Percentiles rank a stretch among this genome's conserved stretches.
These are phyloP conservation scores for Lynx canadensis DNA, from an alignment of 2,113 vertebrate genomes.

Conservation along the genomic window DNA sequence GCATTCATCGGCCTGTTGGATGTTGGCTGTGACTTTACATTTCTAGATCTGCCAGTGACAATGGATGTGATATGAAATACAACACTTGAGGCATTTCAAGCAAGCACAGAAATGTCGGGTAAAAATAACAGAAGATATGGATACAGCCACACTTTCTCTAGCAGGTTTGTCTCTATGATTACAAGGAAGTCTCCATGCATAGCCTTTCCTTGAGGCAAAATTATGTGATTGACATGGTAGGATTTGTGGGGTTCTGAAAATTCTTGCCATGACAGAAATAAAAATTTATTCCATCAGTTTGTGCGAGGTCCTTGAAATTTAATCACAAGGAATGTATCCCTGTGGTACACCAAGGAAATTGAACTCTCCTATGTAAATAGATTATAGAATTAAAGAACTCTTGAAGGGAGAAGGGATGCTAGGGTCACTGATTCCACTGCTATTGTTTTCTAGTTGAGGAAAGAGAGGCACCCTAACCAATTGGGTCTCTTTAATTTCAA, in stretches of 20 bases:
- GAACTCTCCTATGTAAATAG: neutral
- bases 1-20: neutral
- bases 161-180: neutral
- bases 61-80: conserved; percentile 38
- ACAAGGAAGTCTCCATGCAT: neutral
- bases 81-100: conserved; percentile 35
- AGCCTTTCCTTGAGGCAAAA: conserved; percentile 13
- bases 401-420: neutral
- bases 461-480: neutral
- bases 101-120: neutral
- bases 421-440: neutral
- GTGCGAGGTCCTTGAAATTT: neutral
- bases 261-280: neutral
- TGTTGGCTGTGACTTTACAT: neutral
- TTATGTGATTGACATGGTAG: neutral
- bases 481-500: neutral
- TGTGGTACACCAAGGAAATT: neutral
- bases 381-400: neutral
- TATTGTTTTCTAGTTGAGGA: neutral
- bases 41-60: neutral
- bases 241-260: neutral
- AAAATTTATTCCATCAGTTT: neutral
- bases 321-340: neutral
- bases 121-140: conserved; percentile 13
- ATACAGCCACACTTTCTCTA: neutral